A percentile compares a stretch with the other conserved stretches of the same genome.
Conservation (phyloP, 2,113 vertebrate species). For the Thinocorus orbignyianus region DNA sequence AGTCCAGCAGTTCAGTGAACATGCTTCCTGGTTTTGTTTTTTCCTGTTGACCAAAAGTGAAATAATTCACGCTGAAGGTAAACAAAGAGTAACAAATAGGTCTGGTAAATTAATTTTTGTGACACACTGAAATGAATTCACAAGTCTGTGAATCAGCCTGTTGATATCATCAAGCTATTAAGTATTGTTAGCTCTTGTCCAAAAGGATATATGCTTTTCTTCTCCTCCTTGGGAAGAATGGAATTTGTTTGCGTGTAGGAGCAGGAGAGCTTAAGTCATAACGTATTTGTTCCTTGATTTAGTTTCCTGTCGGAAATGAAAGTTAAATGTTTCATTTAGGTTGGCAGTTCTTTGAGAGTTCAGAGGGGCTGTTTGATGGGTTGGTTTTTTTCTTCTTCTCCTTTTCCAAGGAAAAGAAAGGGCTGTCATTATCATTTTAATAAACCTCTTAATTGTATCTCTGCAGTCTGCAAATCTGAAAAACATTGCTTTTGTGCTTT, state of each 20-base stretch:
- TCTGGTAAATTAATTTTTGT: constrained; percentile 63
- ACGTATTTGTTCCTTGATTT: not conserved
- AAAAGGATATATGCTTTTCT: constrained; percentile 47
- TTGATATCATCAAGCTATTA: constrained; percentile 47
- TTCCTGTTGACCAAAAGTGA: constrained; percentile 55
- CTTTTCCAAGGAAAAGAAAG: not conserved
- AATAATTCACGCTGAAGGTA: constrained; percentile 51
- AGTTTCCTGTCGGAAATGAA: constrained; percentile 50
- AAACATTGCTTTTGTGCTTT: not conserved
- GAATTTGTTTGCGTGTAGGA: constrained; percentile 25
- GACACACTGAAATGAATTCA: constrained; percentile 48
- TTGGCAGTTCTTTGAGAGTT: constrained; percentile 33
- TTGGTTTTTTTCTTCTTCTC: not conserved
- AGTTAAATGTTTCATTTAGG: constrained; percentile 38
- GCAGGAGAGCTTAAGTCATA: constrained; percentile 5
- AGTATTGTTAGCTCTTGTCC: constrained; percentile 38
- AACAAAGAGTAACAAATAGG: constrained; percentile 42
- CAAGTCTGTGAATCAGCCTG: constrained; percentile 40
- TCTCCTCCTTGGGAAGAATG: constrained; percentile 34
- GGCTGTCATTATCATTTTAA: not conserved
- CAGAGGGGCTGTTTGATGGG: not conserved
- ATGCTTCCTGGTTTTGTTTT: constrained; percentile 61
- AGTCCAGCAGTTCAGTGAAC: not conserved
- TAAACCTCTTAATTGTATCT: not conserved
- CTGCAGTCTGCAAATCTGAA: not conserved